Percentiles rank a stretch among this genome's conserved stretches.
These are phyloP conservation scores for Galeopsomyia nigrocyanea DNA, from an alignment of 2,888 invertebrate species.

Conservation along the genomic window DNA sequence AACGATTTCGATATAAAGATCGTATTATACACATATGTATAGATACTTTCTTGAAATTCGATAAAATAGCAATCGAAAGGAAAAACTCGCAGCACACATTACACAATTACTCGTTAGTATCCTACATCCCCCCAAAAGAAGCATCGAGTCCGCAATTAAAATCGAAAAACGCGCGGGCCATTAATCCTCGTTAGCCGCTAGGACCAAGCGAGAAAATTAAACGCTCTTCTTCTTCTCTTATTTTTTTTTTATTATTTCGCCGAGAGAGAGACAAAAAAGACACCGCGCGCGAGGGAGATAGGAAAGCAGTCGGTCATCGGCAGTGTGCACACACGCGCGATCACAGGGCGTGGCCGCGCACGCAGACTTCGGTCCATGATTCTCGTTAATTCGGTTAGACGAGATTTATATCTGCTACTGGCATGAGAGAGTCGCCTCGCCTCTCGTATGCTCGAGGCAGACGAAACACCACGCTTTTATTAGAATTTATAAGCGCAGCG, in stretches of 20 bases:
- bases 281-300: not conserved
- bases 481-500: slow-evolving; percentile 68
- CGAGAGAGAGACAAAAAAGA: not conserved
- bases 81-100: too few relatives aligned
- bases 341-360: slow-evolving; percentile 59
- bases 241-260: too few relatives aligned
- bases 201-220: slow-evolving; percentile 12
- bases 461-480: slow-evolving; percentile 57
- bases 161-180: slow-evolving; percentile 53
- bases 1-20: too few relatives aligned
- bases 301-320: slow-evolving; percentile 19
- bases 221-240: not conserved
- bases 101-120: too few relatives aligned
- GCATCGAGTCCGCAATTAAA: slow-evolving; percentile 18
- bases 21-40: too few relatives aligned
- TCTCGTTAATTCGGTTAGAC: slow-evolving; percentile 67
- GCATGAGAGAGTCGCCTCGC: slow-evolving; percentile 42
- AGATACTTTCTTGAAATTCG: too few relatives aligned
- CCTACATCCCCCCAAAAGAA: too few relatives aligned
- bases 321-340: not conserved
- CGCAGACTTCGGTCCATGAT: slow-evolving; percentile 63
- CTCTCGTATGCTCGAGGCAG: slow-evolving; percentile 36
- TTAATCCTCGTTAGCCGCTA: slow-evolving; percentile 46
- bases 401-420: slow-evolving; percentile 65
- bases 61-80: too few relatives aligned